Evolutionary conservation across 2,797 vertebrate species (phyloP), one percentile per base, ranked within the genome.

Genomic region (Ficedula albicollis): DNA sequence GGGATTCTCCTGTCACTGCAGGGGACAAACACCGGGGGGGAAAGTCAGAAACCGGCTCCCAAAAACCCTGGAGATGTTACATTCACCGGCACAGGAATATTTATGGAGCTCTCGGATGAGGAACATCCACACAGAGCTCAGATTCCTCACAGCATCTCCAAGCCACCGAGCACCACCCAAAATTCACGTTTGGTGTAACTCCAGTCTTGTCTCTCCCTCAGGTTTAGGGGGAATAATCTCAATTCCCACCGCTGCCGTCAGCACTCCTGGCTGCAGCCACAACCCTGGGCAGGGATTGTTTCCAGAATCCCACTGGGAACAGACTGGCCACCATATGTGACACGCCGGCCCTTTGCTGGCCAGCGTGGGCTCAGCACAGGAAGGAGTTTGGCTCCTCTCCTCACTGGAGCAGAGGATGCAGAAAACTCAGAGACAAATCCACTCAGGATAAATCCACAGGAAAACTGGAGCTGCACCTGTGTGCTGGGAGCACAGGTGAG

Each of bases 1-100:
- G 99, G 55, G 99, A 99, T 96, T 99, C 99, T 44, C 99, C 99
- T 19, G 99, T 99, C 97, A 99, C 99, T 99, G 97, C 16, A 6
- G 58, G 64, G 43, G 60, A 9, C 49, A 51, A 51, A 51, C 26
- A 51, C 15, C 49, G 16, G 48, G 26, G 26, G 48, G 25, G 14
- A 3, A 5, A 9, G 52, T 0, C 59, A 58, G 2, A 1, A 22
- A 70, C 11, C 56, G 23, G 74, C 69, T 43, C 38, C 62, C 36
- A 39, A 32, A 46, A 4, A 26, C 3, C 18, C 22, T 11, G 46
- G 34, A 5, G 5, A 8, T 14, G 22, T 8, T 46, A 13, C 44
- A 46, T 13, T 46, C 11, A 22, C 20, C 44, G 44, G 44, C 44
- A 21, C 46, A 46, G 46, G 21, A 46, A 13, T 3, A 3, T 13